A percentile compares a stretch with the other conserved stretches of the same genome.
phyloP scores from a whole-genome alignment of 2,797 vertebrate species.

The Anguilla megastoma region DNA sequence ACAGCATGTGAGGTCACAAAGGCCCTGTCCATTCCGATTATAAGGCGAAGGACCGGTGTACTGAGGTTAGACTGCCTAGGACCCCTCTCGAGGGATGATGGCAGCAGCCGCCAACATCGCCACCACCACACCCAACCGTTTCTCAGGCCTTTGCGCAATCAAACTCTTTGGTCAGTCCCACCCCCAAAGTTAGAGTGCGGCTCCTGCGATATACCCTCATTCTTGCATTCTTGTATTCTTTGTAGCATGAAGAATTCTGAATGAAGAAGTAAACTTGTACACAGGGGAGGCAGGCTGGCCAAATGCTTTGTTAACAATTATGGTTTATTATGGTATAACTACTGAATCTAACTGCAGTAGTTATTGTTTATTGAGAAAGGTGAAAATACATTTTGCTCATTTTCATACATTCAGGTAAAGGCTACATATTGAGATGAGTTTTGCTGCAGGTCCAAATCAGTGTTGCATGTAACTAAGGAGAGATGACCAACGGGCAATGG shows the following conservation, averaged over 20 bases:
- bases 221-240: neutral
- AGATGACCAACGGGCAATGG: too few species aligned
- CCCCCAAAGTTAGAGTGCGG: neutral
- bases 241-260: neutral
- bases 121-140: neutral
- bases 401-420: too few species aligned
- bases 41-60: neutral
- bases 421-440: too few species aligned
- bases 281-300: neutral
- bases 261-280: constrained; percentile 8
- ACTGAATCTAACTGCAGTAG: neutral
- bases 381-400: too few species aligned
- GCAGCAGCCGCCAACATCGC: neutral
- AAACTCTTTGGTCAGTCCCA: neutral
- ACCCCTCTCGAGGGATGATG: neutral
- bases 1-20: neutral
- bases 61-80: neutral
- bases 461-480: too few species aligned
- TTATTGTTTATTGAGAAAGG: too few species aligned
- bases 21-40: neutral
- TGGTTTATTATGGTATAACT: neutral
- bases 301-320: constrained; percentile 1
- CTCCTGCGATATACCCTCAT: neutral
- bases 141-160: neutral
- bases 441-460: too few species aligned